Conservation (phyloP, 2,113 vertebrate species). For the Microcebus murinus region DNA sequence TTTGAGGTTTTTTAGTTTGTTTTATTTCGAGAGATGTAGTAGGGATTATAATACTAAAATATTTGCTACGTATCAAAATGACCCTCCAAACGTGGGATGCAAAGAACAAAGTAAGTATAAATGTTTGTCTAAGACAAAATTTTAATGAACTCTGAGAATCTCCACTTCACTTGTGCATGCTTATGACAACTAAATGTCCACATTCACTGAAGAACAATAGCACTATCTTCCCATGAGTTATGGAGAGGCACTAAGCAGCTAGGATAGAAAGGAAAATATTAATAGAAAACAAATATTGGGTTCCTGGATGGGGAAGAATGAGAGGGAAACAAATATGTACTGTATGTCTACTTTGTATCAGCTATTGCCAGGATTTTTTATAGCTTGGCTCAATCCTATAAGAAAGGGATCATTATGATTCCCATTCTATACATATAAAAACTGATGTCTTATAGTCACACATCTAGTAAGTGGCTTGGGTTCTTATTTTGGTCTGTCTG, state of each 20-base stretch:
- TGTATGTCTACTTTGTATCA: background rate
- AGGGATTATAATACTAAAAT: background rate
- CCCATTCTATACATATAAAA: background rate
- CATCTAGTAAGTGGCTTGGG: background rate
- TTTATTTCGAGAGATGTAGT: background rate
- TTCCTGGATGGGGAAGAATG: background rate
- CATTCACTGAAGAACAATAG: background rate
- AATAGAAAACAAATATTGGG: background rate
- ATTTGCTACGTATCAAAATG: background rate
- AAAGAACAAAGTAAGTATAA: background rate
- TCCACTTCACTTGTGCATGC: background rate
- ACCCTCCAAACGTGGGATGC: background rate
- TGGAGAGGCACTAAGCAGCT: background rate
- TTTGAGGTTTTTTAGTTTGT: background rate
- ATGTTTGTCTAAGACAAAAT: background rate
- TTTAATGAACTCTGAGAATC: background rate
- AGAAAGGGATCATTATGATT: background rate
- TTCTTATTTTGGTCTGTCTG: background rate
- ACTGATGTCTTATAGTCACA: background rate
- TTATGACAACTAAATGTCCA: fast-evolving
- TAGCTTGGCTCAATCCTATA: background rate
- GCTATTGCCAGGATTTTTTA: background rate
- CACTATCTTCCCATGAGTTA: background rate
- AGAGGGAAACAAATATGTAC: fast-evolving
- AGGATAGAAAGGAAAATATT: background rate